A percentile compares a stretch with the other conserved stretches of the same genome.
Conservation (phyloP, 1,140 invertebrate species). For the Anoplolepis gracilipes region DNA sequence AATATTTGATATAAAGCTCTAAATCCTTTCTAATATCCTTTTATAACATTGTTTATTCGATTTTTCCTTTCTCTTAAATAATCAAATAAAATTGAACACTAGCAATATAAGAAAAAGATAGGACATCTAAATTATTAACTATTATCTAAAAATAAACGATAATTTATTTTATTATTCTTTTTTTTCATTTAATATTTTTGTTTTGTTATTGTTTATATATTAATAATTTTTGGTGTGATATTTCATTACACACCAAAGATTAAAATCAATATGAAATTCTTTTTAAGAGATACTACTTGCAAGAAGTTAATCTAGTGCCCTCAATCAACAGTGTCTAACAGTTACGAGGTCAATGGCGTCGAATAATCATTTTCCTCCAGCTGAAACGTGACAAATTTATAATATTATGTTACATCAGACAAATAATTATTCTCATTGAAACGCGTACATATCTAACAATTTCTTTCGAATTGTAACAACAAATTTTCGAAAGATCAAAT, state of each 20-base stretch:
- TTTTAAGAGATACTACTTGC: not conserved
- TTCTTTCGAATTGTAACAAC: not conserved
- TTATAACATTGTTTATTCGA: not conserved
- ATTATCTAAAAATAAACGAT: not conserved
- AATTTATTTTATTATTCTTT: not conserved
- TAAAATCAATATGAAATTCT: not conserved
- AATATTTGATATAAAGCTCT: not conserved
- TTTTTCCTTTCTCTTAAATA: not conserved
- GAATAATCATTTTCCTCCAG: not conserved
- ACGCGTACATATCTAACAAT: not conserved
- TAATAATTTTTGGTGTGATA: not conserved
- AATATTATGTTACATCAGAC: slow-evolving; percentile 11
- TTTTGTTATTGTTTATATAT: not conserved
- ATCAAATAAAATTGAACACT: not conserved
- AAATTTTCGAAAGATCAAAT: not conserved
- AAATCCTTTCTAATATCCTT: not conserved
- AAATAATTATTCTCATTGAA: not conserved
- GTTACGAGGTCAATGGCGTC: slow-evolving; percentile 22
- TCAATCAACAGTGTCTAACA: not conserved
- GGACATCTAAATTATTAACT: not conserved
- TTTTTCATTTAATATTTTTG: not conserved
- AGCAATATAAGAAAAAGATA: too few relatives aligned
- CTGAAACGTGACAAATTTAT: slow-evolving; percentile 31
- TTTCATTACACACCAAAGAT: not conserved
- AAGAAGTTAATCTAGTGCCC: not conserved